phyloP scores from a whole-genome alignment of 2,113 vertebrate species.

The Gila orcuttii region DNA sequence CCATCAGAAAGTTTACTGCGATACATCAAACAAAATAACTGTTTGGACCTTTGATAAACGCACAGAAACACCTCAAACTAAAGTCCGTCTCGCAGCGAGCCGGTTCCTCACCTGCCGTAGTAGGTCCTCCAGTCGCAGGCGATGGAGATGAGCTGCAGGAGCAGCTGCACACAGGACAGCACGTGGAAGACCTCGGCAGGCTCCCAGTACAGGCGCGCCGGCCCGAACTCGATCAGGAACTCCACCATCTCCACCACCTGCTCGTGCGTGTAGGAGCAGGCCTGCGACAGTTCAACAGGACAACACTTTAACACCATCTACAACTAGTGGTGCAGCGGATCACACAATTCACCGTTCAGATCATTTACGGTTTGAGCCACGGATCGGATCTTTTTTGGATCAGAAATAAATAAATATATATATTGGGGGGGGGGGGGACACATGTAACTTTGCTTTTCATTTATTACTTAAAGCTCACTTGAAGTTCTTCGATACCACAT shows the following conservation, averaged over 20 bases:
- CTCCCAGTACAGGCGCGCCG: slow-evolving; percentile 94
- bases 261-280: slow-evolving; percentile 92
- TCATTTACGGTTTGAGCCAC: too few relatives aligned
- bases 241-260: slow-evolving; percentile 99
- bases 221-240: slow-evolving; percentile 94
- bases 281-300: slow-evolving; percentile 69
- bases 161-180: slow-evolving; percentile 93
- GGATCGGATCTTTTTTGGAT: too few relatives aligned
- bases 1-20: not conserved
- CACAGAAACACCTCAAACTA: not conserved
- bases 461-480: too few relatives aligned
- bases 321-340: too few relatives aligned
- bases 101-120: slow-evolving; percentile 87
- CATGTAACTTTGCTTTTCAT: too few relatives aligned
- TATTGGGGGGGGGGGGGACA: too few relatives aligned
- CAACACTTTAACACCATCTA: not conserved
- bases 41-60: not conserved
- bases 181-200: slow-evolving; percentile 98
- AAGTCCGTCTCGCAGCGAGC: not conserved
- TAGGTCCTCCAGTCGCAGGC: slow-evolving; percentile 99
- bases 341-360: fast-evolving
- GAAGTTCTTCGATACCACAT: too few relatives aligned
- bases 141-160: slow-evolving; percentile 96
- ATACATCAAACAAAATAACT: slow-evolving; percentile 3
- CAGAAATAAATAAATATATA: too few relatives aligned